Conservation (phyloP, 2,113 vertebrate species). For the Paradoxurus hermaphroditus region DNA sequence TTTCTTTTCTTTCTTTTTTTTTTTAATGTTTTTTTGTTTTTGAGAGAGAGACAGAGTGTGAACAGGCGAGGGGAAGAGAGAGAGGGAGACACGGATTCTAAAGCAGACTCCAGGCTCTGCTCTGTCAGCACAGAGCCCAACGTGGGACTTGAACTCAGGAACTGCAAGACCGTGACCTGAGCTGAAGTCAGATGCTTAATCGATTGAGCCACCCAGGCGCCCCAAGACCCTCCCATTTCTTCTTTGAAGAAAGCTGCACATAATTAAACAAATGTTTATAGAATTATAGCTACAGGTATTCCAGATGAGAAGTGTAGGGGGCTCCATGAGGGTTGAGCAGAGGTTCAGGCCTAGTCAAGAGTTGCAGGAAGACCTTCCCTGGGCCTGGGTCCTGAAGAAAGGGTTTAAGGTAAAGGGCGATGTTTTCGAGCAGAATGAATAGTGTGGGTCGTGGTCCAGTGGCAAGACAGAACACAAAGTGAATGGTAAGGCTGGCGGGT, state of each 20-base stretch:
- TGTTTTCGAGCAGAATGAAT: neutral
- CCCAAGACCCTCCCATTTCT: neutral
- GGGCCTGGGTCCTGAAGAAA: neutral
- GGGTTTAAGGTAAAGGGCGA: neutral
- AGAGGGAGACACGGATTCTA: too few species aligned
- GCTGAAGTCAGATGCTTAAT: too few species aligned
- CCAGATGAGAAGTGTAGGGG: neutral
- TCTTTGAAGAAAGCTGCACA: neutral
- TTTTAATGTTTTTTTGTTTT: too few species aligned
- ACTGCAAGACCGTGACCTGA: too few species aligned
- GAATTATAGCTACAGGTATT: neutral
- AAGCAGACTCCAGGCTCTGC: too few species aligned
- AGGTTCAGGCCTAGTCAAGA: neutral
- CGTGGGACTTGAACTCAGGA: too few species aligned
- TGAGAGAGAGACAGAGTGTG: too few species aligned
- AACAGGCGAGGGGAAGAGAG: too few species aligned
- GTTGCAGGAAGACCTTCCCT: neutral
- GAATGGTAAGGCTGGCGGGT: too few species aligned
- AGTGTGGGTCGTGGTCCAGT: neutral
- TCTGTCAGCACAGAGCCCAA: too few species aligned
- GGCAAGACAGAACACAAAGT: neutral
- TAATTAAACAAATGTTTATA: neutral
- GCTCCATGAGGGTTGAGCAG: neutral
- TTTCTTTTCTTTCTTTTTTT: too few species aligned
- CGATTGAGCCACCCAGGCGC: too few species aligned